Conservation (phyloP, 2,797 vertebrate genomes). For the Sebastes glaucus region DNA sequence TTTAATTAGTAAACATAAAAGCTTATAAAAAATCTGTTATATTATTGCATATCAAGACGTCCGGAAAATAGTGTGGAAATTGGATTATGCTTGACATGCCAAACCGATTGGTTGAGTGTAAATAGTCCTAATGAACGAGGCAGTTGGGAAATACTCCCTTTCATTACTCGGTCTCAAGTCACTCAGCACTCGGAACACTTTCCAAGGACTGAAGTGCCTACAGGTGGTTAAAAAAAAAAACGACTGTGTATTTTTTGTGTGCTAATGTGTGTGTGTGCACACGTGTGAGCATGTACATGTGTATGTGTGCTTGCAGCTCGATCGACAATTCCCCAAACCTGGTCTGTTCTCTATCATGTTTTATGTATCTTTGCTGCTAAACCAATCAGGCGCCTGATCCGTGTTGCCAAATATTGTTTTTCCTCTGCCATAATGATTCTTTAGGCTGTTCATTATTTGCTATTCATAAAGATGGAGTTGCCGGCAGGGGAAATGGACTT, state of each 20-base stretch:
- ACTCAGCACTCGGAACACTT: slow-evolving; percentile 61
- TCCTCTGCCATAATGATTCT: slow-evolving; percentile 69
- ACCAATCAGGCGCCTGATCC: slow-evolving; percentile 66
- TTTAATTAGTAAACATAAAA: not conserved
- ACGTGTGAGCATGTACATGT: not conserved
- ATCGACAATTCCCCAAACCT: slow-evolving; percentile 59
- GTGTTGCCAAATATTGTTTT: slow-evolving; percentile 74
- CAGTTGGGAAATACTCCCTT: slow-evolving; percentile 62
- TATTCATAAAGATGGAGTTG: slow-evolving; percentile 70
- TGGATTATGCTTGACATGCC: slow-evolving; percentile 51
- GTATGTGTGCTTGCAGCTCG: slow-evolving; percentile 7
- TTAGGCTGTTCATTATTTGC: slow-evolving; percentile 75
- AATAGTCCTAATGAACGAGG: slow-evolving; percentile 54
- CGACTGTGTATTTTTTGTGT: slow-evolving; percentile 34
- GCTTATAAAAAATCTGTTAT: not conserved
- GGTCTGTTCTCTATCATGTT: slow-evolving; percentile 66
- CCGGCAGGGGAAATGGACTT: slow-evolving; percentile 56
- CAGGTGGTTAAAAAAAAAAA: slow-evolving; percentile 56
- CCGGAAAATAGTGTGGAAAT: slow-evolving; percentile 56
- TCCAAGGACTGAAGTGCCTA: slow-evolving; percentile 50
- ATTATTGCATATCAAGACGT: slow-evolving; percentile 26
- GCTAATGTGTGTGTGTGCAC: slow-evolving; percentile 19
- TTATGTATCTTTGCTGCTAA: slow-evolving; percentile 75
- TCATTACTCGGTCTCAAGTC: slow-evolving; percentile 62
- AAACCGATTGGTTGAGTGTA: slow-evolving; percentile 53